Evolutionary conservation across 1,140 invertebrate species (phyloP).

Genomic region (Ridgeia piscesae): DNA sequence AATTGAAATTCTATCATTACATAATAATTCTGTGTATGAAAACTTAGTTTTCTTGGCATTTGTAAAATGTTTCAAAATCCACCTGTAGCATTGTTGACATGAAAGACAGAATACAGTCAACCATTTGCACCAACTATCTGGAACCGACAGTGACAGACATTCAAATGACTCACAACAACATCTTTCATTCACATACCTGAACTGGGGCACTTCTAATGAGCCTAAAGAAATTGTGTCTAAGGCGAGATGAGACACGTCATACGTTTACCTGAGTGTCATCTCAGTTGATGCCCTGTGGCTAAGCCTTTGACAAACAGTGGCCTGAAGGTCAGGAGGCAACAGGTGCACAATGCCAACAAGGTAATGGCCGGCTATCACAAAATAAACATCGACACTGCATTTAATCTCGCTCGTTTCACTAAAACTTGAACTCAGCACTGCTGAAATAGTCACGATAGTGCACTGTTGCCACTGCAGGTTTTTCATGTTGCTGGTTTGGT

Average conservation of each 20-base stretch:
- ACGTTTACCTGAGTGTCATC: background rate
- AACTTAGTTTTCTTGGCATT: too few relatives aligned
- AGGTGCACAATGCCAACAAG: background rate
- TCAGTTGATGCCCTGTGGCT: background rate
- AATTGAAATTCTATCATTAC: background rate
- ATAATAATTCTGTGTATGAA: background rate
- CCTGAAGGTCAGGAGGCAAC: background rate
- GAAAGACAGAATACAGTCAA: too few relatives aligned
- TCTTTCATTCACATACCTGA: background rate
- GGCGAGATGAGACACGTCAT: background rate
- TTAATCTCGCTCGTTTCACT: background rate
- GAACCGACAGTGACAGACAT: background rate
- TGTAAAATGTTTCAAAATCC: background rate
- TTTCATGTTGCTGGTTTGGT: background rate
- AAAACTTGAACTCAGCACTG: background rate
- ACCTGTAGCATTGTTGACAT: background rate
- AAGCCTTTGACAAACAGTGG: background rate
- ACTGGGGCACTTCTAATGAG: background rate
- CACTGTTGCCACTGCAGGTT: background rate
- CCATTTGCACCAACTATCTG: background rate
- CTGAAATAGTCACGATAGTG: background rate
- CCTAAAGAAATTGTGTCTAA: background rate
- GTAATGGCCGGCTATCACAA: background rate
- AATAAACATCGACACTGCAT: background rate
- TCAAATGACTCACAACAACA: background rate